Conservation (phyloP, 2,113 vertebrate genomes). For the Otolemur garnettii region DNA sequence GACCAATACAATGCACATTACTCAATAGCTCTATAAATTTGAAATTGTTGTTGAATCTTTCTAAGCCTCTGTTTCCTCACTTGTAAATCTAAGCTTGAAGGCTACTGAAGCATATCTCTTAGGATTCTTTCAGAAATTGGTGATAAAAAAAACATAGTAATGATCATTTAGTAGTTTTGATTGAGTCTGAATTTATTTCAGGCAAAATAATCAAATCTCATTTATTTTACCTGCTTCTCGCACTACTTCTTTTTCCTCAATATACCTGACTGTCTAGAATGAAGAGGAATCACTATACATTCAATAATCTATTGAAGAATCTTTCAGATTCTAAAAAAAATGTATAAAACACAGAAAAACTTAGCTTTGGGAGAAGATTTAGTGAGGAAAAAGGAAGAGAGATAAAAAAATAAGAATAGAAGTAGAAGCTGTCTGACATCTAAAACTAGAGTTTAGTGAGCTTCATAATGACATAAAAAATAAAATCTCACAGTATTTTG, state of each 20-base stretch:
- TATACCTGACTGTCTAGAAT: neutral
- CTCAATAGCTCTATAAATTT: neutral
- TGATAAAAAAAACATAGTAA: neutral
- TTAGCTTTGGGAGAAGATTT: neutral
- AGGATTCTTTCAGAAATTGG: neutral
- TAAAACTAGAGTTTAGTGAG: neutral
- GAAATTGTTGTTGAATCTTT: neutral
- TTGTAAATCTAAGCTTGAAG: neutral
- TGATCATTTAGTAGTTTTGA: neutral
- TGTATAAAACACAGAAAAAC: neutral
- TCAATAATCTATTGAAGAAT: neutral
- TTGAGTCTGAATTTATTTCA: constrained; percentile 11
- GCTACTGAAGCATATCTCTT: neutral
- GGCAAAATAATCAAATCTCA: constrained; percentile 33
- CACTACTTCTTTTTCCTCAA: neutral
- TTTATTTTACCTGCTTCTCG: neutral
- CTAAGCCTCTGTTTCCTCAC: neutral
- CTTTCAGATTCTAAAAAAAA: neutral
- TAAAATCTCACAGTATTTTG: neutral
- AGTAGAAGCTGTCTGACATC: neutral
- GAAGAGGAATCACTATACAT: neutral
- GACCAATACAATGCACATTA: neutral
- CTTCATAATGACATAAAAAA: neutral
- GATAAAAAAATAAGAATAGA: neutral
- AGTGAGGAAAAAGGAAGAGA: neutral